Evolutionary conservation across 2,888 invertebrate species (phyloP).

Genomic region (Perizoma affinitatum): DNA sequence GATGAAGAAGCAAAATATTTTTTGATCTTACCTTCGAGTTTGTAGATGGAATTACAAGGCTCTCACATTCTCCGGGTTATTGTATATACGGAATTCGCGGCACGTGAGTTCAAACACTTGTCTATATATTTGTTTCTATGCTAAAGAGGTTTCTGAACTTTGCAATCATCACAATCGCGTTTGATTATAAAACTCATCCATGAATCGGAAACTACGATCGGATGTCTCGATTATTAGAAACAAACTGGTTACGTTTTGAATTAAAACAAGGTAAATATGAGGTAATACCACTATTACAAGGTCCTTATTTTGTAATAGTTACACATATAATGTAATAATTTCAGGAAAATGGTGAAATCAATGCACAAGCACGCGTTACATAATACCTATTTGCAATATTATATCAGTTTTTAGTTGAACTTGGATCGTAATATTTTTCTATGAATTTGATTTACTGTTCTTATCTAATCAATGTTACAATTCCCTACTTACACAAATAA

Average conservation of each 20-base stretch:
- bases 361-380: neutral
- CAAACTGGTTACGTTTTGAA: neutral
- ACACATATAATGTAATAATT: conserved; percentile 2
- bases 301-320: neutral
- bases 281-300: too few species aligned
- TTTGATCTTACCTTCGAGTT: too few species aligned
- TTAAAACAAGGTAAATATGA: too few species aligned
- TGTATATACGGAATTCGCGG: conserved; percentile 1
- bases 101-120: conserved; percentile 15
- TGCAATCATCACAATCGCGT: conserved; percentile 40
- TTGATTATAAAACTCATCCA: conserved; percentile 45
- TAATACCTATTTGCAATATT: neutral
- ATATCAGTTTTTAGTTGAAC: conserved; percentile 2
- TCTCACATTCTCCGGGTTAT: too few species aligned
- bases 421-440: conserved; percentile 18
- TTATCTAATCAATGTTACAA: conserved; percentile 10
- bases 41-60: too few species aligned
- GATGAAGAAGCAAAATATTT: too few species aligned
- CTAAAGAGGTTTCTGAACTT: conserved; percentile 51
- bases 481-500: conserved; percentile 11
- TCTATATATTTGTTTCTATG: conserved; percentile 44
- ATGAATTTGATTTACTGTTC: conserved; percentile 9
- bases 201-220: conserved; percentile 40
- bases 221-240: conserved; percentile 25
- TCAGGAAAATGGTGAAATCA: conserved; percentile 1